Evolutionary conservation across 2,797 vertebrate genomes (phyloP).

Genomic region (Monodelphis domestica): DNA sequence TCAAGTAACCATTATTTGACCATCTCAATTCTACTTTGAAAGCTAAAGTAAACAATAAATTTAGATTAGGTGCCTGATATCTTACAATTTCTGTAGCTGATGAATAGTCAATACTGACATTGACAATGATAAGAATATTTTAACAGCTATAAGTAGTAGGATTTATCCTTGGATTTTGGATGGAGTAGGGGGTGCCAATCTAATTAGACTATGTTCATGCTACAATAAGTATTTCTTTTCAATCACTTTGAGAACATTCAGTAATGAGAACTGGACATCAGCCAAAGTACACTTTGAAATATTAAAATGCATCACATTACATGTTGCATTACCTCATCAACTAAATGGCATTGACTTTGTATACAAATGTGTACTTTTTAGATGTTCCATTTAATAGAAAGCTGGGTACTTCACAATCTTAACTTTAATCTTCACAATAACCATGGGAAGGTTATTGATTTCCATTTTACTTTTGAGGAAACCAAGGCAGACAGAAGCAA

Average conservation of each 20-base stretch:
- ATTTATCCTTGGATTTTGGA: not conserved
- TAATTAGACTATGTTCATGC: not conserved
- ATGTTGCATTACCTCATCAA: not conserved
- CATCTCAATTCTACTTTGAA: constrained; percentile 33
- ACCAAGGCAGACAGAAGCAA: not conserved
- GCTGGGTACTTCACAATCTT: constrained; percentile 5
- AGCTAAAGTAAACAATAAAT: constrained; percentile 32
- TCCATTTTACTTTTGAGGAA: not conserved
- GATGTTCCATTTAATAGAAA: constrained; percentile 21
- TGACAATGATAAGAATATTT: not conserved
- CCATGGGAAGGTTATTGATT: not conserved
- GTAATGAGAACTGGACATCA: not conserved
- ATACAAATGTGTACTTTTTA: constrained; percentile 2
- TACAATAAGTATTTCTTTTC: not conserved
- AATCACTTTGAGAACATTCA: not conserved
- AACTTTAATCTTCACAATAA: not conserved
- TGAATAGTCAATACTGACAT: not conserved
- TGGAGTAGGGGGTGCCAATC: not conserved
- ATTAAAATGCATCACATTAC: not conserved
- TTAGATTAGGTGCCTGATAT: constrained; percentile 38
- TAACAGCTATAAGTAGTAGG: not conserved
- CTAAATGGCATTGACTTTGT: constrained; percentile 34
- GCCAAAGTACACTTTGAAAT: not conserved
- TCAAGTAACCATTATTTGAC: not conserved
- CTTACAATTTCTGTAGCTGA: not conserved